Conservation (phyloP, 2,888 invertebrate species). For the Notodonta ziczac region DNA sequence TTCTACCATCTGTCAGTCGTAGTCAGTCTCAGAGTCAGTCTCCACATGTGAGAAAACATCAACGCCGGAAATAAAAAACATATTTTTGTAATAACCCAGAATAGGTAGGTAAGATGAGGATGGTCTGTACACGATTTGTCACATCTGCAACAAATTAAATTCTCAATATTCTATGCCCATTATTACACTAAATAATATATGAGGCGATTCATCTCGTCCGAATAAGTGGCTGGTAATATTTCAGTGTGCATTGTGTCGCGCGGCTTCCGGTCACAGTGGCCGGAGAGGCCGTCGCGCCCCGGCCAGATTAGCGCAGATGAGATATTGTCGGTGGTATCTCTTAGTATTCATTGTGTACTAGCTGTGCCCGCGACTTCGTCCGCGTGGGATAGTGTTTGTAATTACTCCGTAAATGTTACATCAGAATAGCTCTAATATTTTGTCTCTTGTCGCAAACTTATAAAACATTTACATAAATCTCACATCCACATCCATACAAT, state of each 20-base stretch:
- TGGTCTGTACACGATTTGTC: slow-evolving; percentile 14
- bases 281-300: slow-evolving; percentile 40
- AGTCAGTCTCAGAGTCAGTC: too few relatives aligned
- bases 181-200: slow-evolving; percentile 77
- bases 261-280: slow-evolving; percentile 63
- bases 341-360: slow-evolving; percentile 1
- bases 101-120: background rate
- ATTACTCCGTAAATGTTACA: too few relatives aligned
- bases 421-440: too few relatives aligned
- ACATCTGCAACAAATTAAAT: slow-evolving; percentile 31
- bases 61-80: too few relatives aligned
- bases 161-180: slow-evolving; percentile 54
- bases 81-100: too few relatives aligned
- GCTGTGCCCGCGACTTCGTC: too few relatives aligned
- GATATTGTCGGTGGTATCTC: slow-evolving; percentile 48
- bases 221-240: slow-evolving; percentile 71
- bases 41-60: too few relatives aligned
- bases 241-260: slow-evolving; percentile 60
- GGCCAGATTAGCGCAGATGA: slow-evolving; percentile 40
- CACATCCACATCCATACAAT: too few relatives aligned
- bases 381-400: too few relatives aligned
- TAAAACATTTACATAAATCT: too few relatives aligned
- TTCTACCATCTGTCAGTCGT: too few relatives aligned
- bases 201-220: slow-evolving; percentile 75
- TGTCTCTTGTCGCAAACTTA: too few relatives aligned